A percentile compares a stretch with the other conserved stretches of the same genome.
Conservation (phyloP, 2,113 vertebrate species). For the Megaceryle maxima region DNA sequence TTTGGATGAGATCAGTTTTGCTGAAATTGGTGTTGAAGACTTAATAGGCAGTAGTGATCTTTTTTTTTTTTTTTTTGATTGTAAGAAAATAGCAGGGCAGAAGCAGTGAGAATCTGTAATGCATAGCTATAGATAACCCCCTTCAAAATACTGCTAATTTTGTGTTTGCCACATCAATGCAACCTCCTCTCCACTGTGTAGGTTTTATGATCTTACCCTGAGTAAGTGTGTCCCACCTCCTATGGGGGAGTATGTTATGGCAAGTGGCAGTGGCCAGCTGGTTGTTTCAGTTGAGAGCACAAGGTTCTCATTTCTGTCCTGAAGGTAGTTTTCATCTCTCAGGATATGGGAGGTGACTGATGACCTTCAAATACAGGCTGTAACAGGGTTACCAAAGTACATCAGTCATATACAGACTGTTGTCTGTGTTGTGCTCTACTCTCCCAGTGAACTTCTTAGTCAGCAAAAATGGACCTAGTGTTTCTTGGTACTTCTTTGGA, state of each 20-base stretch:
- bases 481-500: background rate
- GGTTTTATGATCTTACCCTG: background rate
- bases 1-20: conserved; percentile 39
- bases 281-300: background rate
- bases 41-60: background rate
- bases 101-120: background rate
- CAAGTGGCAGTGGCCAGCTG: background rate
- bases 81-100: background rate
- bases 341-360: background rate
- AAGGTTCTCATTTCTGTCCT: background rate
- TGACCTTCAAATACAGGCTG: background rate
- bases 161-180: background rate
- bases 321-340: background rate
- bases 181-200: background rate
- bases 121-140: background rate
- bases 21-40: background rate
- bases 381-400: background rate
- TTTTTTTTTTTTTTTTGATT: background rate
- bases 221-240: background rate
- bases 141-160: background rate
- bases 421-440: background rate
- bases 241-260: background rate
- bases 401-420: background rate
- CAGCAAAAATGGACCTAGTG: background rate
- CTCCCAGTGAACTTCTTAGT: background rate